Evolutionary conservation across 2,888 invertebrate genomes (phyloP), one percentile per base, ranked within the genome.

Genomic region (Agriotes lineatus): DNA sequence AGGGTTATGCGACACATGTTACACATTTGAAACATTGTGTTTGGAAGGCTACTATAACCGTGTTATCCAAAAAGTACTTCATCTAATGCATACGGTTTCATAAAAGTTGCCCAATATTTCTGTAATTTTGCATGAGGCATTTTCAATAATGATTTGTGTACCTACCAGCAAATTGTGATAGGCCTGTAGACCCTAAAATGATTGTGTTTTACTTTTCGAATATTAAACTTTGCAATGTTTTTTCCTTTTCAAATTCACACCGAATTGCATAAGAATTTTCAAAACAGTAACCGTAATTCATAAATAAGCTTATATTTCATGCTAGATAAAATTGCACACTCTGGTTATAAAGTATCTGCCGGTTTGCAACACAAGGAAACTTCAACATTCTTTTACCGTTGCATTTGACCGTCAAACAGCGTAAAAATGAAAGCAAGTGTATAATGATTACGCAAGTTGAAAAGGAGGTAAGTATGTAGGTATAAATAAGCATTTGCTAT

Each of bases 371-470:
- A 48, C 48, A 48, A 48, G 48, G 48, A 48, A 48, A 42, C 42
- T 42, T 42, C 12, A 12, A 42, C 14, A 16, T 48, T 20, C 20
- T 45, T 20, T 4, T 14, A 33, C 30, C 50, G 50, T 25, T 33
- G 18, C 52, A 33, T 52, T 30, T 19, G 30, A 18, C 9, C 16
- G 10, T 19, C 52, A 33, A 52, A 16, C 9, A 33, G 52, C 52
- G 18, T 52, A 33, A 52, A 52, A 52, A 52, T 52, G 52, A 52
- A 52, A 52, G 52, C 52, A 33, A 35, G 33, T 52, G 33, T n/a
- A 33, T 30, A 16, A 22, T 9, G 10, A 16, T 52, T 52, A 33
- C 33, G 18, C 52, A 52, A 52, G 33, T 19, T 42, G 42, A 14
- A 42, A 33, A 33, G 16, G 52, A 52, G 25, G 52, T 33, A n/a